These are phyloP conservation scores for Aspidiotus rigidus DNA, from an alignment of 2,888 invertebrate genomes.

Conservation along the genomic window DNA sequence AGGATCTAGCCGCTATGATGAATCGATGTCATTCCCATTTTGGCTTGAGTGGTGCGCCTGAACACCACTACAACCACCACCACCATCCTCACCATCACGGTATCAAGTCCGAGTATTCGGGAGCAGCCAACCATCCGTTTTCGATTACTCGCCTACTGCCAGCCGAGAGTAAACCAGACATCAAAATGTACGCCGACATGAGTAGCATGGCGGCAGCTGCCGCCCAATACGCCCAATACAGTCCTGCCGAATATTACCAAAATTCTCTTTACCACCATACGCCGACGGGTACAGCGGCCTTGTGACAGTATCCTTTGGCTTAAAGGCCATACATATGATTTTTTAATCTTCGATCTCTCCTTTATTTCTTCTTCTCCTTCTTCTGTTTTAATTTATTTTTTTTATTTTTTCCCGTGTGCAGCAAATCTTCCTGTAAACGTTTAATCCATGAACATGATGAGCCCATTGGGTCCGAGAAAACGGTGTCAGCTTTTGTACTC, in stretches of 20 bases:
- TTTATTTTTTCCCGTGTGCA: too few species aligned
- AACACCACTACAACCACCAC: conserved; percentile 37
- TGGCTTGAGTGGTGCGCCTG: conserved; percentile 13
- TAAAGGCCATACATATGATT: conserved; percentile 49
- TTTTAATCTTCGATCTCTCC: not conserved
- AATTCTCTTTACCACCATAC: conserved; percentile 60
- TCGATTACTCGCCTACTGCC: conserved; percentile 88
- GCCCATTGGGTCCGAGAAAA: too few species aligned
- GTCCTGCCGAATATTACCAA: conserved; percentile 59
- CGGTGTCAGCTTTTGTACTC: too few species aligned
- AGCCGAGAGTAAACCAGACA: conserved; percentile 75
- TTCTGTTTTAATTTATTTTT: too few species aligned
- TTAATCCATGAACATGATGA: too few species aligned
- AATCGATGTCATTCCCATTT: conserved; percentile 52
- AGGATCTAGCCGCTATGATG: conserved; percentile 53
- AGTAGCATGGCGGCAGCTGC: conserved; percentile 45
- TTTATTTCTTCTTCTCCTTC: too few species aligned
- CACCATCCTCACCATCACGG: conserved; percentile 50
- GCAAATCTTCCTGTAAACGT: too few species aligned
- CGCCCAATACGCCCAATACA: conserved; percentile 47
- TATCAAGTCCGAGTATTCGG: conserved; percentile 71
- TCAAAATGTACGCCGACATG: conserved; percentile 75
- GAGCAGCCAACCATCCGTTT: conserved; percentile 82
- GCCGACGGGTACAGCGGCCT: conserved; percentile 64
- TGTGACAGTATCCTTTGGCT: conserved; percentile 88